These are phyloP conservation scores for Tenthredo amoena DNA, from an alignment of 2,888 invertebrate species.

Conservation along the genomic window DNA sequence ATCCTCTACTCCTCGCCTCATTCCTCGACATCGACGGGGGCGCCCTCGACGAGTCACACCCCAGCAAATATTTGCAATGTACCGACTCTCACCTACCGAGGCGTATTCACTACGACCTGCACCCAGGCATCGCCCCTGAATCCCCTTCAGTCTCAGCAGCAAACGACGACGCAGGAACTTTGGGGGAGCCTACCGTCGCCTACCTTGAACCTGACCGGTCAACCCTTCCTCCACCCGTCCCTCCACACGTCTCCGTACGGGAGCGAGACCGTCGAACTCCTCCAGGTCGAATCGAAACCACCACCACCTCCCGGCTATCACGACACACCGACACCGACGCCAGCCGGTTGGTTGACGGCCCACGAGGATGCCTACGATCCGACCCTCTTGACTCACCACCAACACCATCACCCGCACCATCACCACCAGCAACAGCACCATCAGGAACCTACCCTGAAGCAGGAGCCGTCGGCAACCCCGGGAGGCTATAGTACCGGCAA, in stretches of 20 bases:
- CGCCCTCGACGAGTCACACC: slow-evolving; percentile 67
- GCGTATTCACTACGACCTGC: slow-evolving; percentile 86
- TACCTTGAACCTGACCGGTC: slow-evolving; percentile 71
- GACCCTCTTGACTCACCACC: slow-evolving; percentile 80
- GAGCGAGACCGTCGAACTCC: slow-evolving; percentile 73
- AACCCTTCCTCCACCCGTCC: slow-evolving; percentile 75
- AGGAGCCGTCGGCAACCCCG: slow-evolving; percentile 81
- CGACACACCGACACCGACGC: slow-evolving; percentile 81
- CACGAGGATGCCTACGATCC: slow-evolving; percentile 78
- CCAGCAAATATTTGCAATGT: slow-evolving; percentile 78
- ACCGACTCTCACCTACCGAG: slow-evolving; percentile 81
- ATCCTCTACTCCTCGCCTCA: slow-evolving; percentile 74
- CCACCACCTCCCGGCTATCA: slow-evolving; percentile 82
- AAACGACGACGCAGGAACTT: slow-evolving; percentile 77
- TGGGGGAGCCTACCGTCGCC: slow-evolving; percentile 75
- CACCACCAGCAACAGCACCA: slow-evolving; percentile 78
- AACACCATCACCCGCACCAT: slow-evolving; percentile 79
- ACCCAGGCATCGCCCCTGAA: slow-evolving; percentile 85
- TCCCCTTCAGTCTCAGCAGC: slow-evolving; percentile 79
- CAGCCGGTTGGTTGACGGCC: slow-evolving; percentile 77
- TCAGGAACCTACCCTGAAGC: slow-evolving; percentile 85
- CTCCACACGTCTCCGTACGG: slow-evolving; percentile 74
- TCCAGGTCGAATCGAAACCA: slow-evolving; percentile 78
- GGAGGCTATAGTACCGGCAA: slow-evolving; percentile 65
- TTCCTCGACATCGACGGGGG: slow-evolving; percentile 64